Base-by-base conservation (phyloP, 2,888 invertebrate species). In the Syrphus vitripennis region DNA sequence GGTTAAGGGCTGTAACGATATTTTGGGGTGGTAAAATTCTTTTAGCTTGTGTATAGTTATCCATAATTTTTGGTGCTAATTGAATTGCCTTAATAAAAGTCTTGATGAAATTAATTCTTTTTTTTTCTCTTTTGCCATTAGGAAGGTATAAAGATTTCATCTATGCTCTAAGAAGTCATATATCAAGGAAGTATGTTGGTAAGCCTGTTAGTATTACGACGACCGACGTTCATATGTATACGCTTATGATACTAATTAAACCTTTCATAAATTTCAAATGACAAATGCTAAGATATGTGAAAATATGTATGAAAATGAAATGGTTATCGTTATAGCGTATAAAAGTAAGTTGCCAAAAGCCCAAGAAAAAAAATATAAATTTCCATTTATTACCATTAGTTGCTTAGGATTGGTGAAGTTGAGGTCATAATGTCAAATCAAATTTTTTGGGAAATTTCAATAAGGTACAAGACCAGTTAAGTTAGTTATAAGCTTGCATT, bases 61-160 rank as follows among this genome's bases (percentile, higher is more conserved):
- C 69, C 83, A 79, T 37, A 65, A 79, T 70, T 75, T 63, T 75
- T 75, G 63, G 70, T 75, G 70, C 83, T 83, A 83, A 83, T 83
- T 83, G 83, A 83, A 83, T 83, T 63, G 83, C 83, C 70, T 75
- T 40, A 57, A 83, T 79, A 75, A 79, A 83, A 65, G 75, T 70
- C 75, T 70, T 79, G 75, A 75, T 83, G 83, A 40, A 83, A 83
- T 83, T 83, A 83, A 83, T 74, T 67, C n/a, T n/a, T 75, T 75
- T 70, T 75, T 61, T 67, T 19, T 65, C 26, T 26, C 31, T 16
- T 65, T 16, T 16, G 26, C 4, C 12, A 24, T 45, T 19, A n/a
- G n/a, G n/a, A n/a, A n/a, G n/a, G n/a, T n/a, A n/a, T 12, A 9
- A 24, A 79, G 59, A 65, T 72, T 29, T 50, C 61, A 50, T 31